Evolutionary conservation across 2,888 invertebrate genomes (phyloP).

Genomic region (Drosophila planitibia): DNA sequence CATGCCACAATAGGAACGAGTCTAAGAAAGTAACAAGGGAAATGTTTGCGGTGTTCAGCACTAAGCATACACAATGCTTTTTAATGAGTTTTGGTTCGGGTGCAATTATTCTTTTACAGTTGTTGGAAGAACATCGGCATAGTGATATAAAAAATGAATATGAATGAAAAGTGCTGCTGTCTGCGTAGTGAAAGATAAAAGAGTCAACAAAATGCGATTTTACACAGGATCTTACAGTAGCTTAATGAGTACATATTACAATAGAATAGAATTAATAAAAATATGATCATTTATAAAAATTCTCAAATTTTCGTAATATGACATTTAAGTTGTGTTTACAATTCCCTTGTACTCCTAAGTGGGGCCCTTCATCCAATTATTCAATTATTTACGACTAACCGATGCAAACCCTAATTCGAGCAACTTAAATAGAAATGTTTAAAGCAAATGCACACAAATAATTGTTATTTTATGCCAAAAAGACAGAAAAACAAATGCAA

Average conservation of each 20-base stretch:
- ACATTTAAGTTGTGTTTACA: not conserved
- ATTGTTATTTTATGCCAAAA: slow-evolving; percentile 24
- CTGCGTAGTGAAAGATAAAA: not conserved
- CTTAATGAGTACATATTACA: not conserved
- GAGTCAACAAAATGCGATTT: not conserved
- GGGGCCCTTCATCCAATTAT: not conserved
- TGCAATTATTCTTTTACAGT: slow-evolving; percentile 64
- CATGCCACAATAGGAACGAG: slow-evolving; percentile 26
- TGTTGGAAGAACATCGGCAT: slow-evolving; percentile 42
- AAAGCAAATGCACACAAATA: not conserved
- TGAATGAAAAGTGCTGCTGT: not conserved
- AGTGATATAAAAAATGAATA: slow-evolving; percentile 13
- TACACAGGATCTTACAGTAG: not conserved
- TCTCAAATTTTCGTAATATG: not conserved
- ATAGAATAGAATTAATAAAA: not conserved
- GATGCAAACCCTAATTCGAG: not conserved
- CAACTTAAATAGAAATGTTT: not conserved
- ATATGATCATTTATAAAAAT: not conserved
- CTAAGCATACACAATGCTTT: slow-evolving; percentile 42
- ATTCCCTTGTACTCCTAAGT: not conserved
- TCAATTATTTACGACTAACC: not conserved
- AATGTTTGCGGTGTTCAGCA: slow-evolving; percentile 51
- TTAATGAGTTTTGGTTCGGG: slow-evolving; percentile 73
- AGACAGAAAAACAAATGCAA: not conserved
- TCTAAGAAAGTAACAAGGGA: slow-evolving; percentile 37